Conservation (phyloP, 2,797 vertebrate species). For the Lepilemur septentrionalis region DNA sequence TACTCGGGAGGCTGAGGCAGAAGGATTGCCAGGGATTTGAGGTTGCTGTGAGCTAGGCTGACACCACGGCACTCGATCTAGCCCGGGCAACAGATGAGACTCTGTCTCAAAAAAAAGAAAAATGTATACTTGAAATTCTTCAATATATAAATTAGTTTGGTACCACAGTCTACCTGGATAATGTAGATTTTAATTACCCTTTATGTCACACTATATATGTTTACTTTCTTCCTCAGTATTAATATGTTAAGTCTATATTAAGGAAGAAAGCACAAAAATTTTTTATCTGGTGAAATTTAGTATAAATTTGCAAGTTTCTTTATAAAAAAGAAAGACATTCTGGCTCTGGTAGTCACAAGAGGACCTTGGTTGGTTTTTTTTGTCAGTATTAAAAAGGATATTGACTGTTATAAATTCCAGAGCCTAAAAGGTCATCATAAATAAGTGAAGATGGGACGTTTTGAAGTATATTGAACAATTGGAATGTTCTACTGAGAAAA, state of each 20-base stretch:
- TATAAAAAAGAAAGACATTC: not conserved
- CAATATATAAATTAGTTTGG: not conserved
- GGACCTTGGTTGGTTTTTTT: not conserved
- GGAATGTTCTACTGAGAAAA: not conserved
- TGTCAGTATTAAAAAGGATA: not conserved
- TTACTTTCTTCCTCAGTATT: not conserved
- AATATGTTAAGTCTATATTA: slow-evolving; percentile 1
- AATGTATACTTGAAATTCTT: too few relatives aligned
- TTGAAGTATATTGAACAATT: not conserved
- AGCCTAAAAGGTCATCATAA: not conserved
- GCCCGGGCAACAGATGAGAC: too few relatives aligned
- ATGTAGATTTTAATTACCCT: not conserved
- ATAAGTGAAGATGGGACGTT: not conserved
- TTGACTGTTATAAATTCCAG: not conserved
- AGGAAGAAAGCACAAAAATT: not conserved
- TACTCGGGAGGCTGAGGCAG: too few relatives aligned
- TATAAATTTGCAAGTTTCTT: not conserved
- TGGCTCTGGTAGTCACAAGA: not conserved
- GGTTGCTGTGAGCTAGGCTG: too few relatives aligned
- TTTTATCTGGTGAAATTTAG: not conserved
- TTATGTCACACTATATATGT: not conserved
- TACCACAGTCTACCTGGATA: not conserved
- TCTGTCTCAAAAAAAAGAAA: too few relatives aligned
- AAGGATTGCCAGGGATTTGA: too few relatives aligned
- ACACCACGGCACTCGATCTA: too few relatives aligned